Evolutionary conservation across 2,888 invertebrate genomes (phyloP).

Genomic region (Melipona beecheii): DNA sequence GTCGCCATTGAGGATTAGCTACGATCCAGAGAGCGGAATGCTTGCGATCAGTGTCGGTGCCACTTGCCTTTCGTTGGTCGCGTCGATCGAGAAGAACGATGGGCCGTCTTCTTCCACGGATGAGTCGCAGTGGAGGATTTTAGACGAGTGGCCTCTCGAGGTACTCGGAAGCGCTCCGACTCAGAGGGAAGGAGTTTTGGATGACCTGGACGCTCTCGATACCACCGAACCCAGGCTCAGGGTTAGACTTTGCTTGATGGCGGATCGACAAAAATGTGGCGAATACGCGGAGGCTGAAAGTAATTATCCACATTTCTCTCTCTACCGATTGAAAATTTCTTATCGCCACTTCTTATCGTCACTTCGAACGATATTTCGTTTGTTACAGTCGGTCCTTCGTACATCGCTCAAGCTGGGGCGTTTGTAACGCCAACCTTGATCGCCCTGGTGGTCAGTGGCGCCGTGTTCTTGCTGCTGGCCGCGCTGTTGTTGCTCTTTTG

Average conservation of each 20-base stretch:
- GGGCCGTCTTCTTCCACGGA: slow-evolving; percentile 85
- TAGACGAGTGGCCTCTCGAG: slow-evolving; percentile 90
- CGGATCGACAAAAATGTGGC: slow-evolving; percentile 93
- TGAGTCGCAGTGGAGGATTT: slow-evolving; percentile 88
- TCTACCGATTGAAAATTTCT: neutral
- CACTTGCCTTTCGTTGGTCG: slow-evolving; percentile 91
- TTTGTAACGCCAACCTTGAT: slow-evolving; percentile 92
- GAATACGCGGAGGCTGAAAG: slow-evolving; percentile 93
- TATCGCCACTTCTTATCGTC: too few species aligned
- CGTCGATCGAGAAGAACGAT: slow-evolving; percentile 90
- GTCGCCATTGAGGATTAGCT: slow-evolving; percentile 91
- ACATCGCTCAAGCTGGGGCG: slow-evolving; percentile 91
- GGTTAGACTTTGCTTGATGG: slow-evolving; percentile 92
- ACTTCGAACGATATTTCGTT: neutral
- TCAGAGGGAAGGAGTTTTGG: slow-evolving; percentile 89
- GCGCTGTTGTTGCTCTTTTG: slow-evolving; percentile 93
- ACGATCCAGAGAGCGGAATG: slow-evolving; percentile 91
- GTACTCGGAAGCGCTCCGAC: slow-evolving; percentile 90
- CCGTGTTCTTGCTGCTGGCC: slow-evolving; percentile 91
- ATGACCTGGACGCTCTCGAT: slow-evolving; percentile 86
- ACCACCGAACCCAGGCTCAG: slow-evolving; percentile 88
- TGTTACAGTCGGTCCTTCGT: slow-evolving; percentile 90
- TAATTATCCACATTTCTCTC: slow-evolving; percentile 71
- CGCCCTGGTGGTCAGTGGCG: slow-evolving; percentile 91
- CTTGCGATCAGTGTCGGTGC: slow-evolving; percentile 92